Percentiles rank a stretch among this genome's conserved stretches.
Conservation (phyloP, 2,797 vertebrate genomes). For the Diplodus sargus region DNA sequence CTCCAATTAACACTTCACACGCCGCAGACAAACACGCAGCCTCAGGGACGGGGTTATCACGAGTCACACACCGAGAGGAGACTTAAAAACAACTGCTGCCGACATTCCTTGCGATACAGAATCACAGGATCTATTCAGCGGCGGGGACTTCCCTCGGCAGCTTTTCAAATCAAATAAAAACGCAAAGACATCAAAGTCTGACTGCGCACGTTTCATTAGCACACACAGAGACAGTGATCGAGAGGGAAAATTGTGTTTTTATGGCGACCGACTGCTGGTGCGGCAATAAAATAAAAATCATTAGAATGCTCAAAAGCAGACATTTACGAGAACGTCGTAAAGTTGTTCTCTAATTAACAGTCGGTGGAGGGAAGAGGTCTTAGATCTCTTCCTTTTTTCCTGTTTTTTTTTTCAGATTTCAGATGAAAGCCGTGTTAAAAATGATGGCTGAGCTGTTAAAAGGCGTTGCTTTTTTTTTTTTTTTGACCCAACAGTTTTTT, state of each 20-base stretch:
- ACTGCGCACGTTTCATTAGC: constrained; percentile 1
- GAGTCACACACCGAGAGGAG: constrained; percentile 32
- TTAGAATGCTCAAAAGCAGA: constrained; percentile 7
- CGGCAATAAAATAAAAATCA: constrained; percentile 17
- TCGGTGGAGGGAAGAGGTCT: neutral
- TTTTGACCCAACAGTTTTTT: neutral
- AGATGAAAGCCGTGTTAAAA: neutral
- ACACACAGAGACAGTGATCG: constrained; percentile 15
- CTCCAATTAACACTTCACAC: constrained; percentile 71
- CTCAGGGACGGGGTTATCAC: constrained; percentile 47
- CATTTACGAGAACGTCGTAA: neutral
- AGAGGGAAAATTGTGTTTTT: constrained; percentile 12
- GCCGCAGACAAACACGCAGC: constrained; percentile 67
- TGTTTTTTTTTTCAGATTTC: neutral
- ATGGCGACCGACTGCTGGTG: constrained; percentile 4
- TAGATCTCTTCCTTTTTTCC: neutral
- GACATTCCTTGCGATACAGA: constrained; percentile 39
- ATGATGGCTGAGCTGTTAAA: no score
- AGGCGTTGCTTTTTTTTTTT: no score
- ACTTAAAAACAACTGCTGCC: constrained; percentile 57
- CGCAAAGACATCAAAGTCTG: neutral
- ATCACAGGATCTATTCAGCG: constrained; percentile 27
- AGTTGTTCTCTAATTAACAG: constrained; percentile 10
- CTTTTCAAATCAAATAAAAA: neutral
- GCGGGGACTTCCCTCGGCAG: neutral